Conservation (phyloP, 2,797 vertebrate species). For the Ara ararauna region DNA sequence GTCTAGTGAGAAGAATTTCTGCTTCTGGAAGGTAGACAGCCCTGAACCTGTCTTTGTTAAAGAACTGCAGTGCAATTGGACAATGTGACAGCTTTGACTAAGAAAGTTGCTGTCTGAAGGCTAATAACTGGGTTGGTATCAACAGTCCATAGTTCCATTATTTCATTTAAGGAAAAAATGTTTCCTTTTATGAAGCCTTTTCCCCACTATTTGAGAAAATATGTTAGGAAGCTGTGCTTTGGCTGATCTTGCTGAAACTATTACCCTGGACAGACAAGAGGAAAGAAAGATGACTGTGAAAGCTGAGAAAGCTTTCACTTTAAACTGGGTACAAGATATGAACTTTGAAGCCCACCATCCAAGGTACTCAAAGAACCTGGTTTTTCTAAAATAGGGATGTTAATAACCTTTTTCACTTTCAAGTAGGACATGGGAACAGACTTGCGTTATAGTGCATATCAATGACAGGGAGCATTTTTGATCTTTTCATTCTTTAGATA, state of each 20-base stretch:
- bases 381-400: neutral
- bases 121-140: neutral
- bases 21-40: neutral
- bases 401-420: neutral
- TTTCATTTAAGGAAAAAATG: neutral
- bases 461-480: neutral
- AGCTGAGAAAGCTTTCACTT: neutral
- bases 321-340: neutral
- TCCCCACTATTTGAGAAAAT: neutral
- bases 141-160: neutral
- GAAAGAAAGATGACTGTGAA: neutral
- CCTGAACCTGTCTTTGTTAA: neutral
- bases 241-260: neutral
- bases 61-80: neutral
- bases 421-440: neutral
- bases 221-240: neutral
- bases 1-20: neutral
- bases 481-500: conserved; percentile 72
- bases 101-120: neutral
- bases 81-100: neutral
- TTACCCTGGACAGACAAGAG: neutral
- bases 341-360: neutral
- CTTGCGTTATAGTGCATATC: neutral
- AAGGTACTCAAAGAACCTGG: neutral
- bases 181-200: neutral